Evolutionary conservation across 2,888 invertebrate species (phyloP).

Genomic region (Gortyna flavago): DNA sequence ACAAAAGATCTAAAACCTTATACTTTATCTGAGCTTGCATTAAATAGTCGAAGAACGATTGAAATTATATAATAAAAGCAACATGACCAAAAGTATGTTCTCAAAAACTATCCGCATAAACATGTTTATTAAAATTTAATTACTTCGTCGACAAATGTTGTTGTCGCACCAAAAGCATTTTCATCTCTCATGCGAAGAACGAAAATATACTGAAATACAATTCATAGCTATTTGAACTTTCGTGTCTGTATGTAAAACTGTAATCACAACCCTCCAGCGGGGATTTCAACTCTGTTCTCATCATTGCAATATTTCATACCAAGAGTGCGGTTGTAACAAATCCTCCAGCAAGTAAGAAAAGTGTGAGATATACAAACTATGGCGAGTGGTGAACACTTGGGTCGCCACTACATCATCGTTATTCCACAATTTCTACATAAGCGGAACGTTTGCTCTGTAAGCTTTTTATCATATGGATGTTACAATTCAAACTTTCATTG

Average conservation of each 20-base stretch:
- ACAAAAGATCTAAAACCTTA: not conserved
- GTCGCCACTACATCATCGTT: slow-evolving; percentile 53
- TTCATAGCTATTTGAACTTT: slow-evolving; percentile 14
- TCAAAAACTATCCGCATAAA: slow-evolving; percentile 3
- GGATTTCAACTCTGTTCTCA: slow-evolving; percentile 56
- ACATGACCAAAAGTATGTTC: not conserved
- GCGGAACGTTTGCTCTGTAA: slow-evolving; percentile 8
- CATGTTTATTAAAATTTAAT: not conserved
- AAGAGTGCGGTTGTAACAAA: slow-evolving; percentile 57
- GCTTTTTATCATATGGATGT: slow-evolving; percentile 9
- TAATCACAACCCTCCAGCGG: slow-evolving; percentile 52
- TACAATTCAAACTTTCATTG: not conserved
- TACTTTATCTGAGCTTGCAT: not conserved
- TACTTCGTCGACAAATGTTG: not conserved
- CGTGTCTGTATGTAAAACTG: slow-evolving; percentile 42
- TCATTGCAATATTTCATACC: slow-evolving; percentile 61
- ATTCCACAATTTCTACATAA: slow-evolving; percentile 46
- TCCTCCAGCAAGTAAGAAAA: slow-evolving; percentile 62
- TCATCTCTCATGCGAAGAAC: not conserved
- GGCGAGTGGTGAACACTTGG: slow-evolving; percentile 30
- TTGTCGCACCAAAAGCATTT: not conserved
- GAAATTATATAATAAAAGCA: not conserved
- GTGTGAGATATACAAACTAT: slow-evolving; percentile 55
- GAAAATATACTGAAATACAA: not conserved
- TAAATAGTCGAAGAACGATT: not conserved